Evolutionary conservation across 1,140 invertebrate genomes (phyloP).

Genomic region (Oncopeltus fasciatus): DNA sequence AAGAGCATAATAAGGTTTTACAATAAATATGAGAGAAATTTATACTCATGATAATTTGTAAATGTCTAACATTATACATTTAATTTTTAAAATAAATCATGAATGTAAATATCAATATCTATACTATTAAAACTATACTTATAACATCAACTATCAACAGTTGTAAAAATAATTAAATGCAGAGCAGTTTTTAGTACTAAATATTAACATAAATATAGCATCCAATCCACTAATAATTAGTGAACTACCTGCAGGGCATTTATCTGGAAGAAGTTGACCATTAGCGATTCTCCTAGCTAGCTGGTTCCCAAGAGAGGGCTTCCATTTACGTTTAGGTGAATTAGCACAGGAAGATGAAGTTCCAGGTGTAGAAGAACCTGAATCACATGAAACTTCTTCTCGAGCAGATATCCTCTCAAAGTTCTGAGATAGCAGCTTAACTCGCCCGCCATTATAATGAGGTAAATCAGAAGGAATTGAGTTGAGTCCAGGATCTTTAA

Average conservation of each 20-base stretch:
- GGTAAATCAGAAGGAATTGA: slow-evolving; percentile 16
- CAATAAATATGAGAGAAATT: no score
- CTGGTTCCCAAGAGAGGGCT: slow-evolving; percentile 32
- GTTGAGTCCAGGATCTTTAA: slow-evolving; percentile 21
- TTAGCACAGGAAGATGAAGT: slow-evolving; percentile 47
- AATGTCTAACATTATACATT: no score
- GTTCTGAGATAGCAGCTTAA: slow-evolving; percentile 27
- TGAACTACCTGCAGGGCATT: slow-evolving; percentile 34
- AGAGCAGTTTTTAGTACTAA: slow-evolving; percentile 24
- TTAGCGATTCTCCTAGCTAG: slow-evolving; percentile 26
- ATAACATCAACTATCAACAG: neutral
- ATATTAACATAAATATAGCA: neutral
- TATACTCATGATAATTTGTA: no score
- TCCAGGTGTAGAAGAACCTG: slow-evolving; percentile 40
- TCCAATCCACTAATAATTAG: neutral
- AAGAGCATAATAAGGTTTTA: no score
- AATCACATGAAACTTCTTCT: slow-evolving; percentile 29
- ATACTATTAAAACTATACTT: neutral
- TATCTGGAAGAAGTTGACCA: slow-evolving; percentile 35
- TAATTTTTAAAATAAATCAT: no score
- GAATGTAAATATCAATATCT: no score
- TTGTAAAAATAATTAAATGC: neutral
- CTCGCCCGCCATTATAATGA: slow-evolving; percentile 17
- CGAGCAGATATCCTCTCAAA: slow-evolving; percentile 26
- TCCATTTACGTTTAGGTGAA: slow-evolving; percentile 39